Conservation (phyloP, 2,113 vertebrate genomes). For the Gavialis gangeticus region DNA sequence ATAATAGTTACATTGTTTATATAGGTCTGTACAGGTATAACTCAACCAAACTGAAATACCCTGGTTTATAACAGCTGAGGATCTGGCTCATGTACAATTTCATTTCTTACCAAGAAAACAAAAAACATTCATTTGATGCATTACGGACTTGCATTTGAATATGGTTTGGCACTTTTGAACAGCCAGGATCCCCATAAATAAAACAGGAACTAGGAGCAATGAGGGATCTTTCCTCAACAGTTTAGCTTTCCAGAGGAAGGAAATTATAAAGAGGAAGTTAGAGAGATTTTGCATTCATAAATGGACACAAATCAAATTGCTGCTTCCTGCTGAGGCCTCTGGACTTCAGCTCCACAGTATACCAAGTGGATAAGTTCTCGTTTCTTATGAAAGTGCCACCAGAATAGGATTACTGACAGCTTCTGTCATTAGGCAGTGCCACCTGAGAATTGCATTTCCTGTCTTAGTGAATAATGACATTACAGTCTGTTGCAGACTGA, state of each 20-base stretch:
- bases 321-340: background rate
- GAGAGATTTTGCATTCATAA: background rate
- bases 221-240: background rate
- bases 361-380: background rate
- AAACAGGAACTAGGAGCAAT: background rate
- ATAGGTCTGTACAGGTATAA: background rate
- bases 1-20: fast-evolving
- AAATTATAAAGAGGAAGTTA: background rate
- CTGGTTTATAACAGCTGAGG: background rate
- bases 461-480: background rate
- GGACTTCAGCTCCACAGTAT: background rate
- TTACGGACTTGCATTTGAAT: background rate
- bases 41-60: background rate
- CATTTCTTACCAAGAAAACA: background rate
- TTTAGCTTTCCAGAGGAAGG: background rate
- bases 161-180: background rate
- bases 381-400: background rate
- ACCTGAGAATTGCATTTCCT: background rate
- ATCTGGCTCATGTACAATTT: background rate
- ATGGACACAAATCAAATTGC: background rate
- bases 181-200: background rate
- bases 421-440: background rate
- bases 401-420: background rate
- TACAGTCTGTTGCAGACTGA: background rate
- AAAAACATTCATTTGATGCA: background rate